Percentiles rank a stretch among this genome's conserved stretches.
phyloP scores from a whole-genome alignment of 1,140 invertebrate species.

The Drosophila simulans region DNA sequence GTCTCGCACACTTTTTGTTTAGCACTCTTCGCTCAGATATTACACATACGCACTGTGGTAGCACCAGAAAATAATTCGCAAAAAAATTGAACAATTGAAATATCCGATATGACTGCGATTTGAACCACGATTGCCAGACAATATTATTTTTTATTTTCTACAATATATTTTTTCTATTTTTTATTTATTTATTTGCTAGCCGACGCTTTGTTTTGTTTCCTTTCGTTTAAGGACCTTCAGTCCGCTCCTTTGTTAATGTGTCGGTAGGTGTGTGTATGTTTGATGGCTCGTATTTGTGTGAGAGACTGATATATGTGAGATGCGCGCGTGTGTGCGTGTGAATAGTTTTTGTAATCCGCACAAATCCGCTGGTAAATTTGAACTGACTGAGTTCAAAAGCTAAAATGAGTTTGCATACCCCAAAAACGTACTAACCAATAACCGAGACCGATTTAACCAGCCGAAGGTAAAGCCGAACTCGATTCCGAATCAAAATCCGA shows the following conservation, averaged over 20 bases:
- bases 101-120: constrained; percentile 8
- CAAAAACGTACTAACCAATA: constrained; percentile 51
- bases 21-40: constrained; percentile 38
- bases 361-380: constrained; percentile 82
- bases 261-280: neutral
- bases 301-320: constrained; percentile 12
- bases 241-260: constrained; percentile 4
- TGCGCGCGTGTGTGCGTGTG: constrained; percentile 23
- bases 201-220: constrained; percentile 62
- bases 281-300: constrained; percentile 6
- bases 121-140: constrained; percentile 18
- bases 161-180: neutral
- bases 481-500: constrained; percentile 29
- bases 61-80: constrained; percentile 72
- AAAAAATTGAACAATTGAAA: constrained; percentile 54
- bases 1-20: constrained; percentile 13
- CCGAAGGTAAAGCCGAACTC: constrained; percentile 22
- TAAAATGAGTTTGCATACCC: constrained; percentile 79
- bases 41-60: constrained; percentile 69
- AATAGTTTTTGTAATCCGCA: constrained; percentile 75
- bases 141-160: constrained; percentile 23
- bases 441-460: neutral
- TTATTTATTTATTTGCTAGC: neutral
- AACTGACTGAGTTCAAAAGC: constrained; percentile 83
- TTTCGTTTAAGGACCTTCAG: constrained; percentile 24